Percentiles rank a stretch among this genome's conserved stretches.
Evolutionary conservation across 2,888 invertebrate species (phyloP).

Genomic region (Eudemis profundana): DNA sequence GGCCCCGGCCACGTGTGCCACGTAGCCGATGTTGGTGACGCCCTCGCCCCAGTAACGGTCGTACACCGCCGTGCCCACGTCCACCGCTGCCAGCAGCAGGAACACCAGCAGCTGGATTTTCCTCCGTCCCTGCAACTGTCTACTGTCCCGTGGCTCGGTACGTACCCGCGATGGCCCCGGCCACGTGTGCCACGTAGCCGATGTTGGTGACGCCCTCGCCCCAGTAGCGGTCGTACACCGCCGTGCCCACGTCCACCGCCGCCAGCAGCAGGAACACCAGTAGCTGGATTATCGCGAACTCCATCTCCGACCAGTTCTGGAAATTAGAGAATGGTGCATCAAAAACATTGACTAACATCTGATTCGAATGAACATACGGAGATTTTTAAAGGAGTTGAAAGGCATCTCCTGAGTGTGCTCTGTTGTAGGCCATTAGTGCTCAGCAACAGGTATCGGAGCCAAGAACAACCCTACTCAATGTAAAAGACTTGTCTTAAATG

Average conservation of each 20-base stretch:
- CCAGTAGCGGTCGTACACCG: conserved; percentile 94
- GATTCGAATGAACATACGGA: background rate
- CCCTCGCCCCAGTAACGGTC: conserved; percentile 91
- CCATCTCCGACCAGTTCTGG: conserved; percentile 99
- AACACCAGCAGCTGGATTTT: conserved; percentile 93
- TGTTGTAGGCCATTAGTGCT: too few species aligned
- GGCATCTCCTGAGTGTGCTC: too few species aligned
- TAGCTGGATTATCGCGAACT: conserved; percentile 94
- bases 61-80: conserved; percentile 96
- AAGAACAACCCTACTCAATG: too few species aligned
- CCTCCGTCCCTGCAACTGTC: too few species aligned
- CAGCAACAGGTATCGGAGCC: too few species aligned
- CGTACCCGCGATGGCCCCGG: conserved; percentile 94
- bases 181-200: conserved; percentile 97
- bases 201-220: conserved; percentile 90
- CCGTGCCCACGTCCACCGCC: conserved; percentile 93
- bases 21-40: conserved; percentile 94
- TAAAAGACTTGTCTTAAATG: too few species aligned
- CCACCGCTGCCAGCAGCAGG: conserved; percentile 91
- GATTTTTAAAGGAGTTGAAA: too few species aligned
- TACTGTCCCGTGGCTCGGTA: too few species aligned
- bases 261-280: conserved; percentile 93
- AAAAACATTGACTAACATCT: background rate
- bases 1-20: conserved; percentile 97
- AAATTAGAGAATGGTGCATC: conserved; percentile 52